Percentiles rank a stretch among this genome's conserved stretches.
Conservation (phyloP, 2,797 vertebrate species). For the Lithobates pipiens region DNA sequence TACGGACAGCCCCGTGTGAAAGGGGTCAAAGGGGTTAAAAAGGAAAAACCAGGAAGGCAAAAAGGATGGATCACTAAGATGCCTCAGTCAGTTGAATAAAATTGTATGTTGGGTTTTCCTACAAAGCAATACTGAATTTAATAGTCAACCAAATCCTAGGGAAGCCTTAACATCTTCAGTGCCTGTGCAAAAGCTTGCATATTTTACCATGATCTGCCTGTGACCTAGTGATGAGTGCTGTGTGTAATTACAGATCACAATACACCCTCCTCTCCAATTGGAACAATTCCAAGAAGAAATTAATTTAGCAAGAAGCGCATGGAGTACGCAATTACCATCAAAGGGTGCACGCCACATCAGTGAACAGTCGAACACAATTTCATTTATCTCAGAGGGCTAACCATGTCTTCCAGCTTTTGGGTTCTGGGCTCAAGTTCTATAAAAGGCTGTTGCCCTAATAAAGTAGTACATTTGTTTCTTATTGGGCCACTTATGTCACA, state of each 20-base stretch:
- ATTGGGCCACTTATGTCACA: too few relatives aligned
- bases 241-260: conserved; percentile 20
- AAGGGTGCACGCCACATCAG: background rate
- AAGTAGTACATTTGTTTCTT: too few relatives aligned
- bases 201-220: background rate
- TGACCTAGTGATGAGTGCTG: conserved; percentile 15
- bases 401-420: too few relatives aligned
- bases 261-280: conserved; percentile 16
- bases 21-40: too few relatives aligned
- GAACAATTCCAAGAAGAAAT: conserved; percentile 28
- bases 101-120: background rate
- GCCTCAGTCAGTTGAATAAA: background rate
- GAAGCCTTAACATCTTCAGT: background rate
- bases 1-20: too few relatives aligned
- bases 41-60: background rate
- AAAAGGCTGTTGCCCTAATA: too few relatives aligned
- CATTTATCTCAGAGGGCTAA: too few relatives aligned
- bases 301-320: conserved; percentile 33
- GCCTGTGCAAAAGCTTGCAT: background rate
- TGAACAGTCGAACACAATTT: too few relatives aligned
- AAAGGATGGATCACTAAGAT: too few relatives aligned
- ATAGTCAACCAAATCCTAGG: too few relatives aligned
- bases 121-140: too few relatives aligned
- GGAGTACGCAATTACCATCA: conserved; percentile 4
- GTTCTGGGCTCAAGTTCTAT: too few relatives aligned